A percentile compares a stretch with the other conserved stretches of the same genome.
Evolutionary conservation across 1,140 invertebrate species (phyloP).

Genomic region (Drosophila virilis): DNA sequence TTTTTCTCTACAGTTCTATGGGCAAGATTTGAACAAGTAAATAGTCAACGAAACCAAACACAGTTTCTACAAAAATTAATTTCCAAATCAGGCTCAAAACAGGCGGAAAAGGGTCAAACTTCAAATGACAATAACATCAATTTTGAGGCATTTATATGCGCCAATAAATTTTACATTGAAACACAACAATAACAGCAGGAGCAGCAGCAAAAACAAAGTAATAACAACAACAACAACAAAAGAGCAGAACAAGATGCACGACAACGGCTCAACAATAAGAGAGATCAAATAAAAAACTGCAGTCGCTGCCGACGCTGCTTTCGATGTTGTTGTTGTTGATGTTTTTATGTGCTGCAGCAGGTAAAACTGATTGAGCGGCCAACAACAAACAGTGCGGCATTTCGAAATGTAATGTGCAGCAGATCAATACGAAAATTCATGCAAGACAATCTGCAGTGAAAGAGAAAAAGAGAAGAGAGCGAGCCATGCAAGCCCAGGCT

Average conservation of each 20-base stretch:
- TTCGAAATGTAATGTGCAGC: constrained; percentile 49
- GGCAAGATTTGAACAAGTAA: constrained; percentile 17
- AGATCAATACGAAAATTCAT: constrained; percentile 32
- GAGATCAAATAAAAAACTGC: constrained; percentile 50
- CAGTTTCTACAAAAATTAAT: constrained; percentile 71
- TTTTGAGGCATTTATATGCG: constrained; percentile 82
- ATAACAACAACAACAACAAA: constrained; percentile 12
- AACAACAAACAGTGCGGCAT: constrained; percentile 52
- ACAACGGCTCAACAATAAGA: constrained; percentile 47
- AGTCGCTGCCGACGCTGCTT: constrained; percentile 44
- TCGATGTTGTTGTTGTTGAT: constrained; percentile 16
- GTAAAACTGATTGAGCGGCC: constrained; percentile 46
- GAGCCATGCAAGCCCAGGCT: constrained; percentile 7
- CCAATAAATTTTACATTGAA: constrained; percentile 75
- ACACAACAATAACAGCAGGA: constrained; percentile 32
- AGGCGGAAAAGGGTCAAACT: constrained; percentile 48
- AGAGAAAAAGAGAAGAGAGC: constrained; percentile 26
- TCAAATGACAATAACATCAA: constrained; percentile 79
- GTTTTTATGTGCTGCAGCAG: constrained; percentile 30
- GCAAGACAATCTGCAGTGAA: constrained; percentile 29
- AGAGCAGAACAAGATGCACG: constrained; percentile 38
- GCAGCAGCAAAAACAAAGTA: constrained; percentile 24
- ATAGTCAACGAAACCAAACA: constrained; percentile 36
- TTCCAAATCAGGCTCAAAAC: constrained; percentile 65
- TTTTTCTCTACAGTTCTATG: constrained; percentile 30